Percentiles rank a stretch among this genome's conserved stretches.
Evolutionary conservation across 2,797 vertebrate species (phyloP).

Genomic region (Muscicapa striata): DNA sequence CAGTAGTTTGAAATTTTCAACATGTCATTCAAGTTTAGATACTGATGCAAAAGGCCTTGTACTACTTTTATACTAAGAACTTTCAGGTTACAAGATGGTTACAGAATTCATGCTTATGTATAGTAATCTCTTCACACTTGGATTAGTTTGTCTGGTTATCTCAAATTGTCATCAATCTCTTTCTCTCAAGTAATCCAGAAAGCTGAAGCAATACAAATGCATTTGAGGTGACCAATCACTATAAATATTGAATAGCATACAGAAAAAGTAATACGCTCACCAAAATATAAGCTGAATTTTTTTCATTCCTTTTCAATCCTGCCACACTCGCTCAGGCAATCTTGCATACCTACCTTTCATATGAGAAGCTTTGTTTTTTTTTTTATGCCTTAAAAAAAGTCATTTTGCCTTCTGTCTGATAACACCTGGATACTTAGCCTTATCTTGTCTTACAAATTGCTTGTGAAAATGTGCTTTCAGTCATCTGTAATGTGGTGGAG

Average conservation of each 20-base stretch:
- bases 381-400: neutral
- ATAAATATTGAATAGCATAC: neutral
- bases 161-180: neutral
- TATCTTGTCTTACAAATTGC: neutral
- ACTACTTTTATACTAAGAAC: neutral
- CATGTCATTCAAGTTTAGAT: neutral
- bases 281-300: neutral
- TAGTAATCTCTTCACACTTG: neutral
- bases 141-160: slow-evolving; percentile 4
- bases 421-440: neutral
- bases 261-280: neutral
- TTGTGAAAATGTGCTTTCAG: neutral
- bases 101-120: neutral
- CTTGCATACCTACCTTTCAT: neutral
- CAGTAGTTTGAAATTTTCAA: neutral
- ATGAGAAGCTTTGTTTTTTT: neutral
- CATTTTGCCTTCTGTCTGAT: neutral
- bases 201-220: neutral
- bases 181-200: neutral
- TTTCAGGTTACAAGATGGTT: neutral
- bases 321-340: neutral
- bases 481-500: neutral
- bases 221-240: neutral
- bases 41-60: neutral
- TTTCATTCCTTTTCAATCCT: neutral